Evolutionary conservation across 1,140 invertebrate genomes (phyloP), one percentile per base, ranked within the genome.

Genomic region (Aphaenogaster floridana): DNA sequence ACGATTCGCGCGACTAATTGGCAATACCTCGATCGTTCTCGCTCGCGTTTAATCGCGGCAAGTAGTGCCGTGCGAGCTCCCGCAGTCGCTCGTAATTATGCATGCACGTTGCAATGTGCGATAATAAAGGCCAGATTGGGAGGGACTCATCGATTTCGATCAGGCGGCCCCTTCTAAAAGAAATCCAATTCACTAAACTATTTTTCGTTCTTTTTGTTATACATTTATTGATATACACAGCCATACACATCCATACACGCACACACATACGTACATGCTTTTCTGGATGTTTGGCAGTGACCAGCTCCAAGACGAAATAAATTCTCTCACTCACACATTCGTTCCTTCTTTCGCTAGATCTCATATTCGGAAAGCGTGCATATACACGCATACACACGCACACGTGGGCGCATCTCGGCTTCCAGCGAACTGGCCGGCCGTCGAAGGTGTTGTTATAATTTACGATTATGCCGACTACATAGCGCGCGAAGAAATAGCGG

Each of bases 401-500:
- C 50, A 72, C 89, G 92, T 92, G 91, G 91, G 91, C 90, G 91
- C 88, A 90, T 86, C 89, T 91, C 63, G 64, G 76, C 87, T 89
- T 76, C 78, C 78, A 89, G 52, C 90, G 87, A 84, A 90, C 69
- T 78, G 84, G 59, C 69, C 88, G 48, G 17, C 34, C 74, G 45
- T 9, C 88, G 89, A 91, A 94, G 93, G 93, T 94, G 93, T 94
- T 93, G 93, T 93, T 93, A 94, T 94, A 94, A 94, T 94, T 94
- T 94, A 94, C 92, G 91, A 93, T 92, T 88, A 86, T 90, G 68
- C 84, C 83, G 74, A 28, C 34, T 68, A 77, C 28, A 68, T 34
- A 69, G 34, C 59, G 28, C 36, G 68, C 76, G 68, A 83, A 77
- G 77, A 79, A 87, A 76, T 87, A 86, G 57, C 79, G 50, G 68